These are phyloP conservation scores for Rhinogobius similis DNA, from an alignment of 2,113 vertebrate genomes.

Conservation along the genomic window DNA sequence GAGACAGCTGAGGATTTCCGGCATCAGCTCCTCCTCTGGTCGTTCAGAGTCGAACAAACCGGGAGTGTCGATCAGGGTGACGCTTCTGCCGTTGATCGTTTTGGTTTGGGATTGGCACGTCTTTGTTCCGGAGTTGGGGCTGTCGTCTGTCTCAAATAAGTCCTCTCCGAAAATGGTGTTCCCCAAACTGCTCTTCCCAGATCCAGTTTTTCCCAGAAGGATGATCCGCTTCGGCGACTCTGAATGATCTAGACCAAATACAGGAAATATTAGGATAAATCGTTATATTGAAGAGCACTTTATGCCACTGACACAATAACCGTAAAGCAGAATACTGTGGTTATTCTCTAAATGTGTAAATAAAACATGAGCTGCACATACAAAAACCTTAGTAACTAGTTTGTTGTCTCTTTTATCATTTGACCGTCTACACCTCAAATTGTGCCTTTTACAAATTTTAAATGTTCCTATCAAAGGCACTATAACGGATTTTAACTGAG, in stretches of 20 bases:
- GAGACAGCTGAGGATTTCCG: conserved; percentile 42
- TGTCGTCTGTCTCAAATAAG: neutral
- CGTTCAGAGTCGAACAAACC: conserved; percentile 40
- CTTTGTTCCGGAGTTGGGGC: conserved; percentile 33
- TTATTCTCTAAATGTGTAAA: no score
- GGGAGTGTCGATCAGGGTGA: conserved; percentile 63
- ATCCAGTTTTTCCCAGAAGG: conserved; percentile 61
- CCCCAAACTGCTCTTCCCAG: conserved; percentile 52
- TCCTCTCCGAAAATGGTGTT: conserved; percentile 46
- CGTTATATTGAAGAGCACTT: no score
- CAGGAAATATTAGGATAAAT: no score
- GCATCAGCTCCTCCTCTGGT: conserved; percentile 20
- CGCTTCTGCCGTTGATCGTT: conserved; percentile 1
- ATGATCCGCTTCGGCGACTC: conserved; percentile 31
- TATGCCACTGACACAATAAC: no score
- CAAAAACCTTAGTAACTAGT: no score
- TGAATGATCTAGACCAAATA: neutral
- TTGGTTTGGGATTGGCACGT: conserved; percentile 29
- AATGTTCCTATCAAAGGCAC: no score
- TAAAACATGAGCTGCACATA: no score
- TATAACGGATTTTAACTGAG: no score
- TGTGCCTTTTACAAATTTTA: no score
- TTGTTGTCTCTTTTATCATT: no score
- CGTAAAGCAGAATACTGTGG: no score
- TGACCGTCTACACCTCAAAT: no score